phyloP scores from a whole-genome alignment of 2,888 invertebrate genomes.

The Hipparchia sbordonii region DNA sequence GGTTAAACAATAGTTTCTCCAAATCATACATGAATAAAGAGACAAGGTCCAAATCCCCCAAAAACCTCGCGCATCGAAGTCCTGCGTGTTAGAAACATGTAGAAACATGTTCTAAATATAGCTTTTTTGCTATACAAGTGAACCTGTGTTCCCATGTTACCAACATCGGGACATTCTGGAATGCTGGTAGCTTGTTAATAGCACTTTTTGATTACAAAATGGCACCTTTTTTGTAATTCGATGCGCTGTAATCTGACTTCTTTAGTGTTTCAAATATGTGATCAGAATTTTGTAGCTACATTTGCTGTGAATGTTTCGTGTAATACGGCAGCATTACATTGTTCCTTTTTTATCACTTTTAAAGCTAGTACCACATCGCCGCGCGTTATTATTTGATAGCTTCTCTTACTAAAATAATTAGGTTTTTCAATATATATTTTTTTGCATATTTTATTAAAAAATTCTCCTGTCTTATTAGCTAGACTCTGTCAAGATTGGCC shows the following conservation, averaged over 20 bases:
- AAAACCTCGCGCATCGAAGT: constrained; percentile 44
- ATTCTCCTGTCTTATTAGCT: too few species aligned
- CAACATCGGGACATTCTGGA: constrained; percentile 31
- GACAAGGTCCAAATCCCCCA: constrained; percentile 56
- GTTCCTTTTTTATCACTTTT: not conserved
- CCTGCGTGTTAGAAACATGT: constrained; percentile 46
- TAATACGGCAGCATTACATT: not conserved
- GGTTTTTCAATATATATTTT: too few species aligned
- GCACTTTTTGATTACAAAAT: constrained; percentile 39
- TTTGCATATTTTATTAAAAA: too few species aligned
- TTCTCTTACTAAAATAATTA: too few species aligned
- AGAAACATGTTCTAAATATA: constrained; percentile 36
- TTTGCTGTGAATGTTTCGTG: constrained; percentile 1
- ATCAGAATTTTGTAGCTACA: constrained; percentile 1
- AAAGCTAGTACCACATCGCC: not conserved
- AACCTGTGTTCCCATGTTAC: constrained; percentile 40
- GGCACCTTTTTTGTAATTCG: constrained; percentile 13
- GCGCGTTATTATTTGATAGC: too few species aligned
- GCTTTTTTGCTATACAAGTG: constrained; percentile 39
- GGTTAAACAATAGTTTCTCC: constrained; percentile 47
- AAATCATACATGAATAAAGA: constrained; percentile 63
- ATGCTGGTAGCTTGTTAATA: constrained; percentile 43
- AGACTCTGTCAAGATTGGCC: too few species aligned
- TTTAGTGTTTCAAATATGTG: not conserved
- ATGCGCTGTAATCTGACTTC: constrained; percentile 12